Base-by-base conservation (phyloP, 2,113 vertebrate genomes). In the Oncorhynchus kisutch region DNA sequence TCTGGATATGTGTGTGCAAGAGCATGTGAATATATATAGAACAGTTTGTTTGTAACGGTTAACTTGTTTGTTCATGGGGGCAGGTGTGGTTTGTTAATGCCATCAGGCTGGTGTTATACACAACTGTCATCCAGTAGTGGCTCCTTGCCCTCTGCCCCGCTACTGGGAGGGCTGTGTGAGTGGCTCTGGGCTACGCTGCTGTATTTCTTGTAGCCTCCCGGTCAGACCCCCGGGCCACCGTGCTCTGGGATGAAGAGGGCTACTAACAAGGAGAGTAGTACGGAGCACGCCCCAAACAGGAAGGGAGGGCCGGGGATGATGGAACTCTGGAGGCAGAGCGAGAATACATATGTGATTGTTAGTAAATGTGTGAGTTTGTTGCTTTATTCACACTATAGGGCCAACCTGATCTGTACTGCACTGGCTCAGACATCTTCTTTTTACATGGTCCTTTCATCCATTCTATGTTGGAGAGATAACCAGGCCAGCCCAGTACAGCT, bases 291-390 rank as follows among this genome's bases (percentile, higher is more conserved):
- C 16, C 96, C 96, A 0, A 97, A 97, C 60, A 97, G 94, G 88
- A 97, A 97, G 0, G 96, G 96, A 54, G 96, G 96, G n/a, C 96
- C 96, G 0, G 96, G 96, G 80, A 97, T 97, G 86, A 97, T 97
- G 91, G 95, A 90, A 86, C 96, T 96, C 96, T 97, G 86, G 29
- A 34, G 18, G 1, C 5, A 51, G n/a, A 48, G 11, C 39, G 12
- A 69, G 34, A 39, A 39, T 39, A 39, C 34, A 39, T 39, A 39
- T 39, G 34, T 39, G 34, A 39, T 39, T 39, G 34, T 39, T 39
- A 39, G 34, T 39, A 39, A 9, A 39, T 39, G 34, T 39, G 34
- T 39, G 34, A 39, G 34, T 39, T 7, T 39, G 8, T 39, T 39
- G 34, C 34, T 7, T 39, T 39, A 45, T 45, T 11, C 39, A 45